A percentile compares a stretch with the other conserved stretches of the same genome.
phyloP scores from a whole-genome alignment of 2,888 invertebrate genomes.

The Anoncus sp. region DNA sequence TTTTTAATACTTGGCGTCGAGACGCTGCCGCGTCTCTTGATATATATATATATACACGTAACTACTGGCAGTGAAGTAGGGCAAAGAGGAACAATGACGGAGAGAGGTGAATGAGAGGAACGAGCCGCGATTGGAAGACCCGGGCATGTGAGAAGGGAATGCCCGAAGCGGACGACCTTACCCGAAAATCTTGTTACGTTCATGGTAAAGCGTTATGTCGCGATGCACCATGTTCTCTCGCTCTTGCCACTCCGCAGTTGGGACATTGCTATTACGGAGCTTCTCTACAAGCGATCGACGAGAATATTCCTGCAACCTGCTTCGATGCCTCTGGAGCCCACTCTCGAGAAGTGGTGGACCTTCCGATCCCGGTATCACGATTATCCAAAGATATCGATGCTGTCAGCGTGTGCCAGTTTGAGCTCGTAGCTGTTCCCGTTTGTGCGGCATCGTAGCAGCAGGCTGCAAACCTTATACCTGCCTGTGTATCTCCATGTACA shows the following conservation, averaged over 20 bases:
- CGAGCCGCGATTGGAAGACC: conserved; percentile 24
- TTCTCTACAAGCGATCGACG: conserved; percentile 20
- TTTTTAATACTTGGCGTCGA: too few relatives aligned
- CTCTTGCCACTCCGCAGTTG: conserved; percentile 19
- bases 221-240: conserved; percentile 10
- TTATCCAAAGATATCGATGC: conserved; percentile 54
- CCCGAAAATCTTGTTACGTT: conserved; percentile 52
- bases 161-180: background rate
- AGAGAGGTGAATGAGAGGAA: conserved; percentile 4
- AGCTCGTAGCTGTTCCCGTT: conserved; percentile 5
- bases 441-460: background rate
- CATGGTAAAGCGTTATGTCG: conserved; percentile 25
- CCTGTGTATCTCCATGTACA: background rate
- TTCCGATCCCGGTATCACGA: conserved; percentile 43
- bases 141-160: conserved; percentile 29
- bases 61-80: background rate
- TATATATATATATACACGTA: too few relatives aligned
- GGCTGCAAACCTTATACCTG: background rate
- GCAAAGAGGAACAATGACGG: background rate
- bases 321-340: conserved; percentile 25
- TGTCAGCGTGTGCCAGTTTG: conserved; percentile 28
- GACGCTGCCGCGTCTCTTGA: too few relatives aligned
- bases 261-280: background rate
- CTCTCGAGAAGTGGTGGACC: conserved; percentile 30
- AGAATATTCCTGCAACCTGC: conserved; percentile 44